Evolutionary conservation across 2,888 invertebrate species (phyloP), one percentile per base, ranked within the genome.

Genomic region (Harpalus rufipes): DNA sequence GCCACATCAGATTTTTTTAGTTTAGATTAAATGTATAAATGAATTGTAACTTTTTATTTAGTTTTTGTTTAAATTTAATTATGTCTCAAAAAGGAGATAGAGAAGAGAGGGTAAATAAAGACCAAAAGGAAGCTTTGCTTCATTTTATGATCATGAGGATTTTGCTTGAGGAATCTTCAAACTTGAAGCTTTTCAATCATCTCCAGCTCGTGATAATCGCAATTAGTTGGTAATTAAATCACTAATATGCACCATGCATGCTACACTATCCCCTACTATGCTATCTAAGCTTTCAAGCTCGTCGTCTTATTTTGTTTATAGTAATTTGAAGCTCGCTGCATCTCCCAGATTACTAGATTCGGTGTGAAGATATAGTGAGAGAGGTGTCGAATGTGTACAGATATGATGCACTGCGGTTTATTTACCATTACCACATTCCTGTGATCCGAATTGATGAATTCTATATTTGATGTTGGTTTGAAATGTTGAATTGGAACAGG

Each of bases 181-280:
- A 51, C 12, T 51, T 51, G 12, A 51, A 51, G 10, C 44, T 51
- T 51, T 51, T 12, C 44, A 12, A 51, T 51, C 6, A 51, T 12
- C 32, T 32, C 2, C 44, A 51, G 44, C 44, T 51, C 39, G 68
- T 68, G 25, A 68, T 68, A 68, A 68, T 68, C 68, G 68, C 68
- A 68, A 68, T 68, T 68, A 68, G 32, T 10, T 32, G n/a, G 12
- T 68, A 68, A 68, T 68, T 68, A 68, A 41, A 68, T 68, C 14
- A 14, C 32, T 68, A 68, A 68, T 68, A 68, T 68, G 68, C 68
- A 63, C 21, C 12, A 18, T 18, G 63, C 63, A 25, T 18, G 12
- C 63, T 21, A 63, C 63, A 25, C 63, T 12, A 63, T 8, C 63
- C 3, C 12, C 14, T 3, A 18, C 21, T 12, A 7, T 12, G 10